These are phyloP conservation scores for Lampris incognitus DNA, from an alignment of 2,113 vertebrate species.

Conservation along the genomic window DNA sequence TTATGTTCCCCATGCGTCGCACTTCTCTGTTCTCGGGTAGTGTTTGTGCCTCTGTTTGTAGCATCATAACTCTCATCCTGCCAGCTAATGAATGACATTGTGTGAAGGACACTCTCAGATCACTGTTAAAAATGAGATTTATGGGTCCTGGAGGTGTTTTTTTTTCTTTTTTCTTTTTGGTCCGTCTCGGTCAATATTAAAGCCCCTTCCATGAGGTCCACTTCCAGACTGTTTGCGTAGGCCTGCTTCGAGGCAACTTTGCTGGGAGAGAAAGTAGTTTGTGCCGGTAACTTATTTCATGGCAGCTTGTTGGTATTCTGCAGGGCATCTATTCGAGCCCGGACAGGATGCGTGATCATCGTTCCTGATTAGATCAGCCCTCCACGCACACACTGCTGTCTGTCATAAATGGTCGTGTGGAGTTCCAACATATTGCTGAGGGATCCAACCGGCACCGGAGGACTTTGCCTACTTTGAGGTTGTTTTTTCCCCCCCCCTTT, in stretches of 20 bases:
- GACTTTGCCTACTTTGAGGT: neutral
- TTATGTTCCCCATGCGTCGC: neutral
- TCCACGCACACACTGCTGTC: neutral
- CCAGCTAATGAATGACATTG: constrained; percentile 13
- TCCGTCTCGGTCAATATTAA: neutral
- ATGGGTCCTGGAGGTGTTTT: constrained; percentile 13
- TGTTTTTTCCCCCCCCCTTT: too few relatives aligned
- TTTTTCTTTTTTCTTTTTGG: neutral
- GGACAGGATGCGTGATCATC: constrained; percentile 17
- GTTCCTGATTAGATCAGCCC: constrained; percentile 44
- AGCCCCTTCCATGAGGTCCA: neutral
- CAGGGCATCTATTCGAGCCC: neutral
- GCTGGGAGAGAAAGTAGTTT: constrained; percentile 34
- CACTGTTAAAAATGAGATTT: constrained; percentile 13
- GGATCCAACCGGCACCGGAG: neutral
- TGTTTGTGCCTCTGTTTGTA: neutral
- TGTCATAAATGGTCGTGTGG: constrained; percentile 28
- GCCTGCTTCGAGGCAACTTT: constrained; percentile 7
- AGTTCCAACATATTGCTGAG: constrained; percentile 33
- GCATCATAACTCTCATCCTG: neutral
- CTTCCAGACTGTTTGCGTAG: neutral
- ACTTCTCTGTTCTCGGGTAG: neutral
- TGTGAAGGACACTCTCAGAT: constrained; percentile 22
- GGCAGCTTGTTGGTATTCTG: constrained; percentile 49
- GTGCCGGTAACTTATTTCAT: constrained; percentile 39